A percentile compares a stretch with the other conserved stretches of the same genome.
Evolutionary conservation across 1,140 invertebrate genomes (phyloP).

Genomic region (Ceratosolen solmsi): DNA sequence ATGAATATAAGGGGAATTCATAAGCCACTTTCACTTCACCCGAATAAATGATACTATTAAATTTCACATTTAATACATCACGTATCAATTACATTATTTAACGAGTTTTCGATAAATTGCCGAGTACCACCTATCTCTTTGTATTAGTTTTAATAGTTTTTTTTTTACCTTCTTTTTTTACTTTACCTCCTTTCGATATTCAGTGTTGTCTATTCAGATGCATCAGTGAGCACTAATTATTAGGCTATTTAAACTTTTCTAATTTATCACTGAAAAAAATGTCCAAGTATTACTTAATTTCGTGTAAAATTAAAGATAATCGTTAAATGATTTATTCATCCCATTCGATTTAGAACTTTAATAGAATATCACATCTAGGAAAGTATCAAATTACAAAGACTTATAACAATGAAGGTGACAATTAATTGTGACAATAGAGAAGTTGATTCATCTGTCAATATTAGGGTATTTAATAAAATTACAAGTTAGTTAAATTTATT

Average conservation of each 20-base stretch:
- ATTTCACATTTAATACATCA: background rate
- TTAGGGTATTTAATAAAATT: too few relatives aligned
- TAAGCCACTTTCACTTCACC: background rate
- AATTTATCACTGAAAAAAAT: background rate
- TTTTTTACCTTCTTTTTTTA: too few relatives aligned
- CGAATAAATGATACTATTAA: slow-evolving; percentile 14
- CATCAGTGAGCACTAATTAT: too few relatives aligned
- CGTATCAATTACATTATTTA: slow-evolving; percentile 22
- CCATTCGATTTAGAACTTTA: background rate
- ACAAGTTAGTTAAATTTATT: too few relatives aligned
- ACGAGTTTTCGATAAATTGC: slow-evolving; percentile 20
- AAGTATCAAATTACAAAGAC: too few relatives aligned
- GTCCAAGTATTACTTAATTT: background rate
- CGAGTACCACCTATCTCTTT: background rate
- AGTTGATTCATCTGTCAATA: too few relatives aligned
- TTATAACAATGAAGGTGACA: too few relatives aligned
- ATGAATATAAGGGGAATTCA: slow-evolving; percentile 6
- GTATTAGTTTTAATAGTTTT: too few relatives aligned
- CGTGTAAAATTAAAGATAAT: slow-evolving; percentile 6
- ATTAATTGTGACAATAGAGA: too few relatives aligned
- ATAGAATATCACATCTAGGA: background rate
- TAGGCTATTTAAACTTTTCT: background rate
- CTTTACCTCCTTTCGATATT: too few relatives aligned
- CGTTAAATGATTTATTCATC: background rate
- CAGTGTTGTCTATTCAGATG: too few relatives aligned